These are phyloP conservation scores for Apocheima hispidaria DNA, from an alignment of 2,888 invertebrate genomes.

Conservation along the genomic window DNA sequence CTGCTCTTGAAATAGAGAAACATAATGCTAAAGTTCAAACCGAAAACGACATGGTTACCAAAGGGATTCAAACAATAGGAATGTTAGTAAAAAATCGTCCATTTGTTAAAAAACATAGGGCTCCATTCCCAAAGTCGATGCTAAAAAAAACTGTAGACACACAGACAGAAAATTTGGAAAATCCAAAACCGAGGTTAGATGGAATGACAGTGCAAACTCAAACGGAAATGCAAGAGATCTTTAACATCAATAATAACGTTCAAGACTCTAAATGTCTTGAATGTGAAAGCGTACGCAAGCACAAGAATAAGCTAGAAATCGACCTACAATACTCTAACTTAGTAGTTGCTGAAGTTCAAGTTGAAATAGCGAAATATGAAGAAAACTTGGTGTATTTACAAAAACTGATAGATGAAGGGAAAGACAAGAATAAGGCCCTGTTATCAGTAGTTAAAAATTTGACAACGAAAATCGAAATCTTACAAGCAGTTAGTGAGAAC, in stretches of 20 bases:
- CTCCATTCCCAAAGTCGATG: conserved; percentile 20
- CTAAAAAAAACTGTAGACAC: conserved; percentile 15
- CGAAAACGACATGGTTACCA: background rate
- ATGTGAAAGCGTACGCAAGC: conserved; percentile 58
- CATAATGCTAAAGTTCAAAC: conserved; percentile 18
- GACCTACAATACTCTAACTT: conserved; percentile 54
- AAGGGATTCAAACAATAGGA: conserved; percentile 37
- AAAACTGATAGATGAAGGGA: conserved; percentile 58
- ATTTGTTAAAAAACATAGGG: conserved; percentile 13
- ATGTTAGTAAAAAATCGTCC: conserved; percentile 17
- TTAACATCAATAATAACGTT: conserved; percentile 56
- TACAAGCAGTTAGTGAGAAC: conserved; percentile 60
- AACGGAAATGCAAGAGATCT: conserved; percentile 23
- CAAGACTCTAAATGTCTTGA: conserved; percentile 58
- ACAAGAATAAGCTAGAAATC: conserved; percentile 60
- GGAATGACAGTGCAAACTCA: conserved; percentile 25
- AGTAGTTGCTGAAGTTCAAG: conserved; percentile 57
- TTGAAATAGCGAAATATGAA: conserved; percentile 64
- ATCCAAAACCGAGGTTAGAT: background rate
- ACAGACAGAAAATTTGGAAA: conserved; percentile 24
- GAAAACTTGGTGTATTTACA: conserved; percentile 63
- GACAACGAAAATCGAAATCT: conserved; percentile 55
- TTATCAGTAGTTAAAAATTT: conserved; percentile 58
- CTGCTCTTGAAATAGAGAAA: conserved; percentile 9
- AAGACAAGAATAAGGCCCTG: conserved; percentile 59